Percentiles rank a stretch among this genome's conserved stretches.
Evolutionary conservation across 2,888 invertebrate genomes (phyloP).

Genomic region (Tiliacea aurago): DNA sequence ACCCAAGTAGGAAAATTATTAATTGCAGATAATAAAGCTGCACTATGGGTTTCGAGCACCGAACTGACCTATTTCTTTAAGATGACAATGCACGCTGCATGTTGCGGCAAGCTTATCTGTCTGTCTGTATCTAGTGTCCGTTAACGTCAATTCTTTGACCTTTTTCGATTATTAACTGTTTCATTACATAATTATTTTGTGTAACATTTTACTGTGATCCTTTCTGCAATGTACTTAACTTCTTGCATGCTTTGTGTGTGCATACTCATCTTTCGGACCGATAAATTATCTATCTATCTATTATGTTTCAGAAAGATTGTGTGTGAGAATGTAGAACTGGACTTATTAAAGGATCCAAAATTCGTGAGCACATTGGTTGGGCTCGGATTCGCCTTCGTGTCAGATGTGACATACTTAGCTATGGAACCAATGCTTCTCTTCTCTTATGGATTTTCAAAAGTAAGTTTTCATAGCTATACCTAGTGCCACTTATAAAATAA

Average conservation of each 20-base stretch:
- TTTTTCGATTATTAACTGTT: neutral
- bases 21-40: neutral
- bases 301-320: slow-evolving; percentile 82
- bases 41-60: slow-evolving; percentile 5
- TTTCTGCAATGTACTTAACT: no score
- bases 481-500: neutral
- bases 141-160: neutral
- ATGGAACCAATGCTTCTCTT: slow-evolving; percentile 92
- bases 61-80: slow-evolving; percentile 20
- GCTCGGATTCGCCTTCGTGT: slow-evolving; percentile 91
- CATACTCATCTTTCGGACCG: no score
- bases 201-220: no score
- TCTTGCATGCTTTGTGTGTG: no score
- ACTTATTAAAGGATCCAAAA: slow-evolving; percentile 83
- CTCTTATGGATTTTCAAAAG: slow-evolving; percentile 89
- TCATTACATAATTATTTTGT: neutral
- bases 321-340: slow-evolving; percentile 85
- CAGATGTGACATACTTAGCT: slow-evolving; percentile 92
- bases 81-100: slow-evolving; percentile 10
- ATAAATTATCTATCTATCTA: no score
- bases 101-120: slow-evolving; percentile 14
- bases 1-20: slow-evolving; percentile 6
- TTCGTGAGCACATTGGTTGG: slow-evolving; percentile 88
- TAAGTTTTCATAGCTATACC: slow-evolving; percentile 52
- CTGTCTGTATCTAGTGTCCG: neutral